A percentile compares a stretch with the other conserved stretches of the same genome.
Evolutionary conservation across 2,888 invertebrate species (phyloP).

Genomic region (Bellardia pandia): DNA sequence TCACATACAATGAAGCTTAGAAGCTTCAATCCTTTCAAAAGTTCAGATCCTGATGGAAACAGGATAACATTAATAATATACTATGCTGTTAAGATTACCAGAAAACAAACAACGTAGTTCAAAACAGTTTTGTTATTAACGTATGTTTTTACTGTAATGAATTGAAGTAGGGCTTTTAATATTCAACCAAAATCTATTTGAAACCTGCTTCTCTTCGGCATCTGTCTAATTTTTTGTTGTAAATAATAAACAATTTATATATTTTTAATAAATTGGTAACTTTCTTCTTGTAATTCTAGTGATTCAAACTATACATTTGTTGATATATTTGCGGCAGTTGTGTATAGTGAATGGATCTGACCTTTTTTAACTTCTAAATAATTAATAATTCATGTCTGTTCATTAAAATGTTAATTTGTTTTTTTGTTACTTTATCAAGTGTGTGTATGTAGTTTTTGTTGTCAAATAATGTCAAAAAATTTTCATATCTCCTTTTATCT

Average conservation of each 20-base stretch:
- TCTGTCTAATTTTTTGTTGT: not conserved
- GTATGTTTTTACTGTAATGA: too few species aligned
- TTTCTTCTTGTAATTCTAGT: not conserved
- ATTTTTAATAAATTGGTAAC: slow-evolving; percentile 9
- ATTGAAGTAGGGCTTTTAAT: not conserved
- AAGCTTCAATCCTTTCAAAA: too few species aligned
- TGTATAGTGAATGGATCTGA: slow-evolving; percentile 4
- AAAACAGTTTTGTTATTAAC: too few species aligned
- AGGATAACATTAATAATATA: too few species aligned
- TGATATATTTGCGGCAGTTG: slow-evolving; percentile 40
- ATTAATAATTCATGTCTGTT: slow-evolving; percentile 63
- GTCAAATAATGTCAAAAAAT: slow-evolving; percentile 54
- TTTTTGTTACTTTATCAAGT: not conserved
- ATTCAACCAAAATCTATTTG: not conserved
- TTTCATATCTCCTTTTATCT: slow-evolving; percentile 16
- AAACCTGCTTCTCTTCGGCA: not conserved
- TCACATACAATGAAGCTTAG: too few species aligned
- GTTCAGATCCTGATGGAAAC: too few species aligned
- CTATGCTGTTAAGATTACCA: too few species aligned
- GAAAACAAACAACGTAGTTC: too few species aligned
- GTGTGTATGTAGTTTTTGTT: slow-evolving; percentile 33
- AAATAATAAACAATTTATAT: slow-evolving; percentile 10
- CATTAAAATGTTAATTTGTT: slow-evolving; percentile 64
- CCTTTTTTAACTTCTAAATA: slow-evolving; percentile 20
- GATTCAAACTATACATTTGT: not conserved